Base-by-base conservation (phyloP, 1,140 invertebrate species). In the Drosophila subobscura region DNA sequence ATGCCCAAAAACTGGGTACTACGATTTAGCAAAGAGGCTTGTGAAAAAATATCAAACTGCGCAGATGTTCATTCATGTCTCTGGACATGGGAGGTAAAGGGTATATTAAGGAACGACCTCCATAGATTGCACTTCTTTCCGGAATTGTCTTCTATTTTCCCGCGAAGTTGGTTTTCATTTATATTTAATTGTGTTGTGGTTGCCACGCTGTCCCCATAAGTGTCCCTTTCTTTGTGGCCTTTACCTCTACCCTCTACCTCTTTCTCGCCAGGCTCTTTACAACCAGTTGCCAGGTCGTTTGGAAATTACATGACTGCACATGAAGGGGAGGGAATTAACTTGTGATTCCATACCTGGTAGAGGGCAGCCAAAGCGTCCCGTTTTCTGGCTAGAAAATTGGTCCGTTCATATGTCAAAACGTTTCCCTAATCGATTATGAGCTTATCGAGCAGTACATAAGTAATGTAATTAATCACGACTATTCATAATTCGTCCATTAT, bases 161-260 rank as follows among this genome's bases (percentile, higher is more conserved):
- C 60, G 55, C 52, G 53, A 80, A 70, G 53, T 70, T 76, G 61
- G 25, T 51, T 79, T 72, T 63, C 65, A 86, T 85, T 80, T 73
- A 66, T 64, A 80, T 57, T 77, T 74, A 86, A 86, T 80, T 80
- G 74, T 54, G 61, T 59, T 1, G 16, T 20, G 16, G 60, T 59
- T 40, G 65, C 55, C 51, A 57, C 57, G 75, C 72, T 68, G 53
- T 60, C 55, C 61, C 68, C 65, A 83, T 85, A 74, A 79, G 72
- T 81, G 37, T 52, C 14, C 33, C 33, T 49, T 44, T 65, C 49
- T 63, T 66, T 67, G 61, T 42, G 66, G 64, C 64, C 47, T 16
- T 33, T 10, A 5, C 6, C 8, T 14, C 45, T 29, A 8, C 8
- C 29, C 10, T 29, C n/a, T 2, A 5, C 4, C 1, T 2, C 7